Evolutionary conservation across 23 tunicate genomes (phyloP), one percentile per base, ranked within the genome.

Genomic region (Ascidia mentula): DNA sequence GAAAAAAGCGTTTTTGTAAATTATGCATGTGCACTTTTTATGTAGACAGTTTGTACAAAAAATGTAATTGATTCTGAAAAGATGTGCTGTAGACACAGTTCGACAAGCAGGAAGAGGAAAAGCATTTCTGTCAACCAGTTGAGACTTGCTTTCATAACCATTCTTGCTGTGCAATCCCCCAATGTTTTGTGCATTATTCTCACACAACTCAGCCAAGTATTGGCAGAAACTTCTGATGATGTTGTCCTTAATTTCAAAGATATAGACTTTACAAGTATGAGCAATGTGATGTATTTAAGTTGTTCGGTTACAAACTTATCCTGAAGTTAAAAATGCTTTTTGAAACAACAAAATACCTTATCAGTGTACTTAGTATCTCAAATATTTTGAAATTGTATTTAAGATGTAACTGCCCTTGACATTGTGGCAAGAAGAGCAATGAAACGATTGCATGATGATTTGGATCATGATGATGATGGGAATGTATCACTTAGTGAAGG

Each of bases 381-480:
- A n/a, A n/a, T n/a, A 74, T 15, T 59, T 12, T 20, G 17, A 12
- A 31, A 34, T 13, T 74, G 18, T 20, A 74, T 77, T 75, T 26
- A 75, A 93, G 98, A 93, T 76, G 72, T 80, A 31, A 80, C 87
- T 7, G 34, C 38, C 30, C 45, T 93, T 61, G 93, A 93, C 45
- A 32, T 46, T 6, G 2, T 93, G 9, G 88, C 98, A 40, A 84
- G 86, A 75, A 76, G 80, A 32, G 87, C 90, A 34, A 93, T 93
- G 89, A 74, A 82, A 60, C 46, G 32, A 34, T 38, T 93, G 72
- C 98, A 93, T 76, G 92, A 93, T 84, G 93, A 93, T 37, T 60
- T 88, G 28, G 98, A 93, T 70, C 77, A 60, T 20, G 92, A 93
- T 45, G 98, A 93, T 59, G 98, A 93, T 88, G 98, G 98, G 36